Base-by-base conservation (phyloP, 2,113 vertebrate genomes). In the Donacobius atricapilla region DNA sequence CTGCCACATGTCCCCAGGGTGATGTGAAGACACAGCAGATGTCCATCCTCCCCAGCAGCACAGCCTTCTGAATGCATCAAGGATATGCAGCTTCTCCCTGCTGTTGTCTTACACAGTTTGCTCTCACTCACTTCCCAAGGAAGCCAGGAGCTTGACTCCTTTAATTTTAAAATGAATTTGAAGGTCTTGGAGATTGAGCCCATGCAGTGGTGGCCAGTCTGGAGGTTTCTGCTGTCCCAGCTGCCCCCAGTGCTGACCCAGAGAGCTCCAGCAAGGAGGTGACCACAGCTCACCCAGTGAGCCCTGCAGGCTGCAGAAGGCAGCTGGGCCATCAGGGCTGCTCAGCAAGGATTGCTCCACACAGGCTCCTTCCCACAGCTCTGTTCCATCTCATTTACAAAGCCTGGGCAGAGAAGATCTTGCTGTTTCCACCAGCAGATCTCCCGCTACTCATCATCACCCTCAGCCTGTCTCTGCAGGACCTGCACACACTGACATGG, bases 71-170 rank as follows among this genome's bases (percentile, higher is more conserved):
- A 13, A 20, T 11, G 39, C 66, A 50, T 3, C 30, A 19, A 37
- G 53, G 23, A 27, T 1, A 8, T 12, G 25, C 31, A 83, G 19
- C 69, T 61, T 69, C 54, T 84, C 27, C 45, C 58, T 7, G 17
- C 42, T 0, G 1, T 2, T 39, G 14, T 10, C 68, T 27, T 5
- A 7, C 44, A 23, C 11, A 0, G 0, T 65, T 80, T 57, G 6
- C n/a, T 37, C 44, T 80, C 68, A 51, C 31, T 27, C 3, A 1
- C 40, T 31, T 51, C 48, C 53, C 51, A 25, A 35, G 39, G 47
- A 73, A 84, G 35, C 7, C 27, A 33, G 9, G 10, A 77, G 24
- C 22, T 87, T 54, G 64, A 27, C 8, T 15, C 56, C 53, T 81
- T 51, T 10, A 9, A 27, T 75, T 57, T 78, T 40, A 37, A 40